phyloP scores from a whole-genome alignment of 2,888 invertebrate species.

The Silvanus unidentatus region DNA sequence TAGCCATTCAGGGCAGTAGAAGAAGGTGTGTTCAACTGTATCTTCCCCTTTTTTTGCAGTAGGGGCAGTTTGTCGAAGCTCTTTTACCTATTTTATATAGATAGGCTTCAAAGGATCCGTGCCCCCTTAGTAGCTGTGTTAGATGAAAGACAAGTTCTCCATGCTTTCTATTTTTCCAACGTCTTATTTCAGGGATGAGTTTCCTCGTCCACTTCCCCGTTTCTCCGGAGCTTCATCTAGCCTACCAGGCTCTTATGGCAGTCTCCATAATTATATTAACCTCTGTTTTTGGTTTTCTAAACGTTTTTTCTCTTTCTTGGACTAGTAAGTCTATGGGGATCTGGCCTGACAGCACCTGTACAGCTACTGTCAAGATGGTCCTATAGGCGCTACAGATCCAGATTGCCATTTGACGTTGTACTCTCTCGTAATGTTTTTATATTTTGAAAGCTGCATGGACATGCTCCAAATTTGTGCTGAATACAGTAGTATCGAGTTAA shows the following conservation, averaged over 20 bases:
- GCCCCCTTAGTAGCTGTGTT: not conserved
- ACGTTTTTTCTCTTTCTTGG: not conserved
- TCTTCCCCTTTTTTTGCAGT: not conserved
- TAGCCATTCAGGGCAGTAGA: not conserved
- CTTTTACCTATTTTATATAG: not conserved
- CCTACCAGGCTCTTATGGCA: not conserved
- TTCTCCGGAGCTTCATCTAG: not conserved
- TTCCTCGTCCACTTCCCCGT: not conserved
- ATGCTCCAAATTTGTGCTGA: conserved; percentile 15
- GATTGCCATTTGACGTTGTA: conserved; percentile 7
- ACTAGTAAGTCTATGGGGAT: conserved; percentile 13
- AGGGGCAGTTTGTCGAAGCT: not conserved
- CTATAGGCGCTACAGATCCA: conserved; percentile 9
- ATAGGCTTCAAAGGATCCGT: not conserved
- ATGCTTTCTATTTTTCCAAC: not conserved
- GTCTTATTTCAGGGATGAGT: not conserved
- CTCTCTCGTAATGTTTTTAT: not conserved
- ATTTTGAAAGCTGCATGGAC: not conserved
- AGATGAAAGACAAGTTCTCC: not conserved
- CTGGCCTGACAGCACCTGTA: conserved; percentile 8
- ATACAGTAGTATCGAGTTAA: conserved; percentile 8
- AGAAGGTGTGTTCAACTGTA: not conserved
- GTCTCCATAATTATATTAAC: not conserved
- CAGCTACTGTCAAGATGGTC: conserved; percentile 13
- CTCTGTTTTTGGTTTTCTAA: not conserved